Base-by-base conservation (phyloP, 2,888 invertebrate species). In the Dicyrtoma fusca region DNA sequence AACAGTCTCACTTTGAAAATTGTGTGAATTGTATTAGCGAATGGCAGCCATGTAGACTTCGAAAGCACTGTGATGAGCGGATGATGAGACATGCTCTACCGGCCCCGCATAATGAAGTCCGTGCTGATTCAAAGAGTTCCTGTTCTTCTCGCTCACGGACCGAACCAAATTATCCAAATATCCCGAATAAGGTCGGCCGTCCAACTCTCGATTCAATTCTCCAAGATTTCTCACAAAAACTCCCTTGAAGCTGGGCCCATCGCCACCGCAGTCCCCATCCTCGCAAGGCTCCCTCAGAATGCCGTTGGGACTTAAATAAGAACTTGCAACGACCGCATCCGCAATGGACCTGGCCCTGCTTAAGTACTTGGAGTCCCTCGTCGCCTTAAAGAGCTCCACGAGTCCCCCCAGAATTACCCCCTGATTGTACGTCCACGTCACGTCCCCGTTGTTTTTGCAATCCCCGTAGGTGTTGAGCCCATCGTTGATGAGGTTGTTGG, bases 341-440 rank as follows among this genome's bases (percentile, higher is more conserved):
- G 77, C 79, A 49, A 80, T 79, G 44, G 47, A 62, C 14, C 74
- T 72, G 0, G 80, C 80, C 49, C 73, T 76, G 1, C 13, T 51
- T 6, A 79, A 23, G 23, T 78, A 79, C 8, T 26, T 66, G 1
- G 34, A 13, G 47, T 76, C 74, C n/a, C 70, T 49, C 6, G 77
- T 76, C 10, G 77, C 79, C 11, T 71, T 71, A 10, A 44, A 55
- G 6, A 80, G 59, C 42, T 79, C 78, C 0, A 74, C 74, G 1
- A 78, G 69, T 1, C 76, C 80, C 5, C 70, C 70, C 26, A 70
- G 42, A 21, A 70, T 51, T 21, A 70, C 70, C 13, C 80, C 80
- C 63, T 79, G 79, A 55, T 79, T 79, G 51, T 79, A 79, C 10
- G 76, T 76, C 79, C 79, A 79, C 4, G 77, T 74, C 0, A 70